Percentiles rank a stretch among this genome's conserved stretches.
Conservation (phyloP, 2,888 invertebrate species). For the Dendrolimus pini region DNA sequence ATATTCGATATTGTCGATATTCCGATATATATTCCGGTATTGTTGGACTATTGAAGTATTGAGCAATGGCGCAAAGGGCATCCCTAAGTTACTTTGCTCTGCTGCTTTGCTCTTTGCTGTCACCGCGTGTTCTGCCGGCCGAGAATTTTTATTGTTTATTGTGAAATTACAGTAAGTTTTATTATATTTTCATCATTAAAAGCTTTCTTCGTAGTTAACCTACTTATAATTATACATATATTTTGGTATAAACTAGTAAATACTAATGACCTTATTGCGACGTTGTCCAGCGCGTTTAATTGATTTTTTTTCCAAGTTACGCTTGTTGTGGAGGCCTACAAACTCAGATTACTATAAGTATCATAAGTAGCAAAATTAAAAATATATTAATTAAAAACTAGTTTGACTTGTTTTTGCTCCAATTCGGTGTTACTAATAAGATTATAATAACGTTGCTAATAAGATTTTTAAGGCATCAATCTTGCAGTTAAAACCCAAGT, state of each 20-base stretch:
- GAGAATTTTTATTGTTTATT: conserved; percentile 25
- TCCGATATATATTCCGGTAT: too few species aligned
- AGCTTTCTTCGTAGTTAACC: background rate
- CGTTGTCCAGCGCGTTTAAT: background rate
- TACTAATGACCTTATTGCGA: background rate
- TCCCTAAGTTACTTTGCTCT: conserved; percentile 6
- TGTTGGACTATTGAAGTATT: too few species aligned
- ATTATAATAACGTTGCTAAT: too few species aligned
- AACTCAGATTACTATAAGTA: background rate
- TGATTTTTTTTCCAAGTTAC: background rate
- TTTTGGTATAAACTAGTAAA: background rate
- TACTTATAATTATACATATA: background rate
- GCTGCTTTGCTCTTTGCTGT: conserved; percentile 24
- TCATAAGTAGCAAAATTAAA: too few species aligned
- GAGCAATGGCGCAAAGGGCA: too few species aligned
- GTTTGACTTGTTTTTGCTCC: background rate
- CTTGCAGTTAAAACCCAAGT: too few species aligned
- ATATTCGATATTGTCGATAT: too few species aligned
- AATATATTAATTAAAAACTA: background rate
- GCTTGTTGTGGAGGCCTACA: background rate
- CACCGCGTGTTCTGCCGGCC: conserved; percentile 50
- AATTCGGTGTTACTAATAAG: too few species aligned
- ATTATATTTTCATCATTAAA: conserved; percentile 7
- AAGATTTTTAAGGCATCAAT: too few species aligned
- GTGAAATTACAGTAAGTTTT: conserved; percentile 31